These are phyloP conservation scores for Drosophila bipectinata DNA, from an alignment of 1,140 invertebrate genomes.

Conservation along the genomic window DNA sequence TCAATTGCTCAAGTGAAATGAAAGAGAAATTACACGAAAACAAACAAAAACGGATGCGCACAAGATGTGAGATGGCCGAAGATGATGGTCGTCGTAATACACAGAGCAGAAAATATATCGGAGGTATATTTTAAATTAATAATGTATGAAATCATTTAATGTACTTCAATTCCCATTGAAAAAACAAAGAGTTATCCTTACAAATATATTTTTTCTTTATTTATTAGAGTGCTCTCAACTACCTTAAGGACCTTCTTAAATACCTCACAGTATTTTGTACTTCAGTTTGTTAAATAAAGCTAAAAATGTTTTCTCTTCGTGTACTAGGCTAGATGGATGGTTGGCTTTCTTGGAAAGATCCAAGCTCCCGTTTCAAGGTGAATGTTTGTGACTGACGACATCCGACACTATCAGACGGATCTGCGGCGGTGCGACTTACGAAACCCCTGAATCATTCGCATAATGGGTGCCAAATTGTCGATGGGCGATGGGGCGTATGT, in stretches of 20 bases:
- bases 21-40: slow-evolving; percentile 81
- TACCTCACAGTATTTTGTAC: not conserved
- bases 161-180: too few species aligned
- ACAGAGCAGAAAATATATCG: slow-evolving; percentile 13
- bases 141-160: too few species aligned
- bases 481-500: slow-evolving; percentile 64
- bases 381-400: slow-evolving; percentile 60
- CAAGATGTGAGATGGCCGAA: slow-evolving; percentile 46
- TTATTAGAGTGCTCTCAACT: too few species aligned
- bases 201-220: too few species aligned
- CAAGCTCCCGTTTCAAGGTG: slow-evolving; percentile 70
- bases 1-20: slow-evolving; percentile 83
- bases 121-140: too few species aligned
- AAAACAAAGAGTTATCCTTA: too few species aligned
- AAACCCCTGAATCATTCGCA: slow-evolving; percentile 71
- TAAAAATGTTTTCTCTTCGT: not conserved
- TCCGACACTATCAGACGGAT: slow-evolving; percentile 60
- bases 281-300: not conserved
- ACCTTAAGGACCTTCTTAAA: too few species aligned
- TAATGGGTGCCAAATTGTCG: slow-evolving; percentile 51
- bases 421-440: slow-evolving; percentile 56
- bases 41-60: slow-evolving; percentile 76
- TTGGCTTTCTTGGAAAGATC: slow-evolving; percentile 25
- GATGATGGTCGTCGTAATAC: slow-evolving; percentile 29
- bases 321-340: slow-evolving; percentile 38